phyloP scores from a whole-genome alignment of 2,888 invertebrate species.

The Rhaphigaster nebulosa region DNA sequence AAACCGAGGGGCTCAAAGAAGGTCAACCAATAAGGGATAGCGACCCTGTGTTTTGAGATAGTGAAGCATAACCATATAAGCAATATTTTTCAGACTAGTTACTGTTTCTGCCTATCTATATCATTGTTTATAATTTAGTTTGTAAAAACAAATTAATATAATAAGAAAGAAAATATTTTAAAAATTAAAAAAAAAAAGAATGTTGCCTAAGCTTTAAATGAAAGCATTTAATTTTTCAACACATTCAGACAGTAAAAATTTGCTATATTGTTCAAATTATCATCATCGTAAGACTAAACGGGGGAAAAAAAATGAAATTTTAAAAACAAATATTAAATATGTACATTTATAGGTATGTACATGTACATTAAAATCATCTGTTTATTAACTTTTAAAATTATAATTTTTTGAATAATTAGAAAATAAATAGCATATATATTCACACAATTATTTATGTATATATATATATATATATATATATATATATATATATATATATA shows the following conservation, averaged over 20 bases:
- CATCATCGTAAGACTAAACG: background rate
- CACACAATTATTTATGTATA: too few relatives aligned
- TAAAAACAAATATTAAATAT: conserved; percentile 20
- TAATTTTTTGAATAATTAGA: conserved; percentile 1
- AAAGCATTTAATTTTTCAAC: conserved; percentile 58
- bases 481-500: too few relatives aligned
- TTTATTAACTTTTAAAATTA: conserved; percentile 18
- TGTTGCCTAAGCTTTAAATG: conserved; percentile 50
- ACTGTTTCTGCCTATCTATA: conserved; percentile 53
- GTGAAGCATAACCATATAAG: conserved; percentile 51
- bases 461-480: too few relatives aligned
- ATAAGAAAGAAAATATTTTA: conserved; percentile 23
- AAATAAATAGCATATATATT: background rate
- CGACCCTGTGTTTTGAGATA: background rate
- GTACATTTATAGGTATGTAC: conserved; percentile 1
- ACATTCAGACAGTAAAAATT: conserved; percentile 56
- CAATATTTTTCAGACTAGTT: conserved; percentile 58
- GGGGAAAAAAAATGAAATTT: background rate
- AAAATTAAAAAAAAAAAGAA: conserved; percentile 35
- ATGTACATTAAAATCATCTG: background rate
- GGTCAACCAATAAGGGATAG: conserved; percentile 53
- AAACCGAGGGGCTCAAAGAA: conserved; percentile 81
- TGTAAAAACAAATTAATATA: conserved; percentile 28
- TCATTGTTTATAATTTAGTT: conserved; percentile 51
- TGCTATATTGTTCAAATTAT: conserved; percentile 18